Base-by-base conservation (phyloP, 30 jellyfish, hydroid and myxozoan genomes). In the Aurelia aurita region DNA sequence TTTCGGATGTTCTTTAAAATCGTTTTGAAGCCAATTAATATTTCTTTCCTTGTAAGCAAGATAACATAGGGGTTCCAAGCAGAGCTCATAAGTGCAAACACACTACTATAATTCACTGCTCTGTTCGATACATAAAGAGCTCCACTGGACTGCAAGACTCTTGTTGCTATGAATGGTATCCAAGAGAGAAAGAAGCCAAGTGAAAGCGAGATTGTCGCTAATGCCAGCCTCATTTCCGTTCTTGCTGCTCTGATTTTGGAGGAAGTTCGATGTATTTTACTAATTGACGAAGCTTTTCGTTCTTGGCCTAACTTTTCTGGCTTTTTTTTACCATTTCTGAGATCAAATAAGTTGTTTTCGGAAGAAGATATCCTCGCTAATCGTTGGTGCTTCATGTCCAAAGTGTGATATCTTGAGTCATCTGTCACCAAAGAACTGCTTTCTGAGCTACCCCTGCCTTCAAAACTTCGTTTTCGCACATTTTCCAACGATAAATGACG, bases 61-160 rank as follows among this genome's bases (percentile, higher is more conserved):
- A 83, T 43, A 4, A 83, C 70, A 58, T 60, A 83, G 2, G 93
- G 93, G 61, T 83, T 83, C 87, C 93, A 83, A 4, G 85, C 87
- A 16, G 87, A 74, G 74, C 84, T 83, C 87, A 71, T 32, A 4
- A 70, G 21, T 7, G 87, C 74, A 45, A 83, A 19, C 28, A 65
- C 87, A 13, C 60, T 83, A 32, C 79, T 46, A 55, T 72, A 72
- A n/a, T 83, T 60, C 18, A 60, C 54, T 4, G 64, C 81, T 23
- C 59, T 83, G 18, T 70, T 79, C 28, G 93, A 55, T 8, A 83
- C 84, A 22, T 63, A 11, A 35, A 53, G 66, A 14, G 64, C 51
- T 1, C 69, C 58, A 6, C 81, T 21, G 31, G 79, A 58, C 28
- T 43, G 27, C 75, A 83, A 13, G 10, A 83, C 49, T 7, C 93